Conservation (phyloP, 2,888 invertebrate species). For the Tetragnatha montana region DNA sequence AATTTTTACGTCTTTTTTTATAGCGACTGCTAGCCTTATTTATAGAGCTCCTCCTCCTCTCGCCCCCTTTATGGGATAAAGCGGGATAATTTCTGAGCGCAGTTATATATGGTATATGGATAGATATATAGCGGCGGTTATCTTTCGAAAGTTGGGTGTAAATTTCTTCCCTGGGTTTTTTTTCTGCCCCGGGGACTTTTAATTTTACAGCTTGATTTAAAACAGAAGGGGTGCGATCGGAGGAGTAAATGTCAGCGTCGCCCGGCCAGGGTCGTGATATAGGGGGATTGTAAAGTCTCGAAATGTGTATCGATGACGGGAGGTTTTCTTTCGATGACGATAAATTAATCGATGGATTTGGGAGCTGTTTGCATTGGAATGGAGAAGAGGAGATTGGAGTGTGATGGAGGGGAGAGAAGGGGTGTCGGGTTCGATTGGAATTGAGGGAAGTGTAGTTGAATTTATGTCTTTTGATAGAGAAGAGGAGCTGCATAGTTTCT, state of each 20-base stretch:
- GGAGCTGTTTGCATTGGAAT: background rate
- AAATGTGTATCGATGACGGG: slow-evolving; percentile 34
- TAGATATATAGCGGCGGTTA: slow-evolving; percentile 69
- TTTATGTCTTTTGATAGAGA: no score
- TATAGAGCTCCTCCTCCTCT: slow-evolving; percentile 43
- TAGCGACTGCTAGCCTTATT: slow-evolving; percentile 60
- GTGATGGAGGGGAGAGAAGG: background rate
- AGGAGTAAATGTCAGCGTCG: slow-evolving; percentile 49
- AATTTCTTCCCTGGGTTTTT: slow-evolving; percentile 44
- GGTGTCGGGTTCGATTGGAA: no score
- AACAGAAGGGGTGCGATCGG: slow-evolving; percentile 54
- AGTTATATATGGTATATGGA: slow-evolving; percentile 63
- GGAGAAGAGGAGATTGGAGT: background rate
- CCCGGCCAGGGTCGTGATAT: slow-evolving; percentile 38
- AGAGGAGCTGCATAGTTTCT: no score
- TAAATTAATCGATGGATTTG: slow-evolving; percentile 32
- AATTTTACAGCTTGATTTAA: slow-evolving; percentile 71
- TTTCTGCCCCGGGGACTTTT: slow-evolving; percentile 45
- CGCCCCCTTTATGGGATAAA: slow-evolving; percentile 63
- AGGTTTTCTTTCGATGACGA: background rate
- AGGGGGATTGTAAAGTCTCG: slow-evolving; percentile 38
- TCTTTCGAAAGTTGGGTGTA: slow-evolving; percentile 58
- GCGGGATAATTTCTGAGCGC: slow-evolving; percentile 68
- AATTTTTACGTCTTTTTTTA: slow-evolving; percentile 68
- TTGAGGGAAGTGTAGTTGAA: no score